These are phyloP conservation scores for Hylia prasina DNA, from an alignment of 2,113 vertebrate genomes.

Conservation along the genomic window DNA sequence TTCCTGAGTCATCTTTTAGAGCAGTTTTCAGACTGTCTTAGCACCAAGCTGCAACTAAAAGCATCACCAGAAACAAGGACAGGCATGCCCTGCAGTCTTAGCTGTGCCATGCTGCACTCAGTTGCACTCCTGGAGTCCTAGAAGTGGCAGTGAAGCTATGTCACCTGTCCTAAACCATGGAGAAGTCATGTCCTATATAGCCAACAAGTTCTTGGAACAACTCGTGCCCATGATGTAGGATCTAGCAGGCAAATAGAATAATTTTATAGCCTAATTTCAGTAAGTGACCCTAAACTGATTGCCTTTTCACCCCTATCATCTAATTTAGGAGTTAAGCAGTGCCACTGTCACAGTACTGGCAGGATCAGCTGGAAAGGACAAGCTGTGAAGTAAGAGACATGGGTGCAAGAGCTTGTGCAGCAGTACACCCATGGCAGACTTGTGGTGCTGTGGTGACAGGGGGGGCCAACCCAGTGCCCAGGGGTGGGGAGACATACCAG, in stretches of 20 bases:
- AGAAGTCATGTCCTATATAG: background rate
- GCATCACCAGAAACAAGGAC: background rate
- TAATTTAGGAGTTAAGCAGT: background rate
- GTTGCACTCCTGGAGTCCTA: background rate
- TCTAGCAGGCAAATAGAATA: background rate
- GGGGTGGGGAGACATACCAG: fast-evolving
- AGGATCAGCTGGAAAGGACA: background rate
- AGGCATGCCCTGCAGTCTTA: background rate
- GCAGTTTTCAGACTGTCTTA: background rate
- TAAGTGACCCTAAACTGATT: background rate
- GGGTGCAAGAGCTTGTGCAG: background rate
- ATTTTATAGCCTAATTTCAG: background rate
- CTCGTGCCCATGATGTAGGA: background rate
- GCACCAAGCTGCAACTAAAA: background rate
- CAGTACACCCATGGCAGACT: fast-evolving
- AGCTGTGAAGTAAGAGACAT: background rate
- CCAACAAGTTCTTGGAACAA: background rate
- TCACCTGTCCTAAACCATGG: background rate
- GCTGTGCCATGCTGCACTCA: background rate
- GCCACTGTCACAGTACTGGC: background rate
- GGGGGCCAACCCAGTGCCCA: fast-evolving
- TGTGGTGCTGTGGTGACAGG: fast-evolving
- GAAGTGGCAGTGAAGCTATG: background rate
- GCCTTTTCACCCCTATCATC: background rate
- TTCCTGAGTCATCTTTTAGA: background rate